phyloP scores from a whole-genome alignment of 2,113 vertebrate species.

The Coreoperca whiteheadi region DNA sequence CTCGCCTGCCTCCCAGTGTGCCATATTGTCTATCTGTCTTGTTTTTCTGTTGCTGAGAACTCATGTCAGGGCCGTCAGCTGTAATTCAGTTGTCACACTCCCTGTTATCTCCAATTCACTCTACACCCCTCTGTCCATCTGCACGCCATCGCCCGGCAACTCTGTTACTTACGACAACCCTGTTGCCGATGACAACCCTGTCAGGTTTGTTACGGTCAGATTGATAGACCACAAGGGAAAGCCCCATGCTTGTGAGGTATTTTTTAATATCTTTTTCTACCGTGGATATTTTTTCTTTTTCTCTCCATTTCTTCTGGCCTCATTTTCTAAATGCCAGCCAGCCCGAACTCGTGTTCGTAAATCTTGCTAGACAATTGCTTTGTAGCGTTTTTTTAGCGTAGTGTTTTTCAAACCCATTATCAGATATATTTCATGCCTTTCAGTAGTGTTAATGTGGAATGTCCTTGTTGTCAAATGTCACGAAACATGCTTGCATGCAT shows the following conservation, averaged over 20 bases:
- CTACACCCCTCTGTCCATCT: conserved; percentile 72
- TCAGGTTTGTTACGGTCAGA: conserved; percentile 65
- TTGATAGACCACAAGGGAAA: conserved; percentile 51
- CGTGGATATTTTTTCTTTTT: neutral
- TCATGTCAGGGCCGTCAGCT: conserved; percentile 72
- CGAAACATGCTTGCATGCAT: conserved; percentile 13
- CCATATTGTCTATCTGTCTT: conserved; percentile 65
- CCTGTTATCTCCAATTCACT: conserved; percentile 79
- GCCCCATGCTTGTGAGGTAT: neutral
- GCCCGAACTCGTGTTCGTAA: neutral
- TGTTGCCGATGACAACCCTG: conserved; percentile 70
- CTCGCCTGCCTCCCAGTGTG: conserved; percentile 34
- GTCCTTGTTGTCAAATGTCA: conserved; percentile 17
- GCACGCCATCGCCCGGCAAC: conserved; percentile 55
- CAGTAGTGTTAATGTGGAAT: neutral
- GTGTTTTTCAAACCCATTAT: neutral
- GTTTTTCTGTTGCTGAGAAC: conserved; percentile 64
- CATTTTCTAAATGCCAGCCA: conserved; percentile 8
- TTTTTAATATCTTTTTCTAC: neutral
- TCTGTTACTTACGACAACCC: conserved; percentile 65
- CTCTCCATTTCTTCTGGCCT: neutral
- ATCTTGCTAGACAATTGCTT: conserved; percentile 1
- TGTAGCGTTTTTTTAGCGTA: neutral
- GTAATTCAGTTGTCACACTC: conserved; percentile 80
- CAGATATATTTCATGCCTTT: conserved; percentile 14